Evolutionary conservation across 2,888 invertebrate species (phyloP), one percentile per base, ranked within the genome.

Genomic region (Chaetoderma sp.): DNA sequence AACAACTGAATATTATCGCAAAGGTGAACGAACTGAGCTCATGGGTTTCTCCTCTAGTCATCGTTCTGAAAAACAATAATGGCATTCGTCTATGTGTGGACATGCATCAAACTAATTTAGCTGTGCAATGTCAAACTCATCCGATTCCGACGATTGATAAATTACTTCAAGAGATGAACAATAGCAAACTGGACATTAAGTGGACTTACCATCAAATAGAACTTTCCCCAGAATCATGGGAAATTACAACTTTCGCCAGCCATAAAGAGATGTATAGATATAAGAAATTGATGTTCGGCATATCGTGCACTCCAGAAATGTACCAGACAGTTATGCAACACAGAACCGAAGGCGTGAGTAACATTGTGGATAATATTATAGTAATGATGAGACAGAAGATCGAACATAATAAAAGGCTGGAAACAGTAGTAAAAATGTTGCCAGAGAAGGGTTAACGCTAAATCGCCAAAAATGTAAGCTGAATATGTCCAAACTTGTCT

Each of bases 1-100:
- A 60, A 28, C 54, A 49, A 16, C 25, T 68, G 57, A 58, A 54
- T 30, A 60, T 67, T 21, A 65, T 60, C n/a, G 60, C 65, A 42
- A 21, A 21, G 16, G 65, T 65, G 6, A 36, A 57, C 4, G 44
- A 2, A 10, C 63, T 63, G 23, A 45, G 60, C 23, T 21, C 44
- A 16, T 65, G 57, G 56, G 45, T 65, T n/a, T 28, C 27, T n/a
- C 65, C 61, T 25, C n/a, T n/a, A n/a, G n/a, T 64, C 3, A 63
- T 65, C n/a, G 64, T 64, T 5, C 62, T 25, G 8, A 65, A 64
- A 42, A 21, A 42, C 27, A 44, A 55, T 23, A 47, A 52, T n/a
- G 57, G 65, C 47, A 13, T 65, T 10, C 2, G 64, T n/a, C 18
- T 65, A 13, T 57, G 56, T 28, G 49, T 64, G 4, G 65, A 65